A percentile compares a stretch with the other conserved stretches of the same genome.
Evolutionary conservation across 2,113 vertebrate species (phyloP).

Genomic region (Ondatra zibethicus): DNA sequence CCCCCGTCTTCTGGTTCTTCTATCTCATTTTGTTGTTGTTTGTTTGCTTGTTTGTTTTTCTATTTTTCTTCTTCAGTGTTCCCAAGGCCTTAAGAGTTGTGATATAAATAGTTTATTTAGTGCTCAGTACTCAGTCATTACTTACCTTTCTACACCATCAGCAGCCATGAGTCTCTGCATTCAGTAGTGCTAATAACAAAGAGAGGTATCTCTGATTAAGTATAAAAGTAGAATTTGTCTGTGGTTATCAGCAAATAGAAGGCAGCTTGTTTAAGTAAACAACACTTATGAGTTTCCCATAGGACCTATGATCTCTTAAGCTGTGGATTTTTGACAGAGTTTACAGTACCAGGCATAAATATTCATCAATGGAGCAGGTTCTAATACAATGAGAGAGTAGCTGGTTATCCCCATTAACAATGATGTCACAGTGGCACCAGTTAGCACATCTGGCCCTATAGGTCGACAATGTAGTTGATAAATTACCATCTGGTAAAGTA

Average conservation of each 20-base stretch:
- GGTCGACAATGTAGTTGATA: neutral
- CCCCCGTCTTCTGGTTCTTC: neutral
- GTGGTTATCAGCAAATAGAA: neutral
- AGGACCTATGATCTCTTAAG: neutral
- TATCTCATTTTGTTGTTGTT: neutral
- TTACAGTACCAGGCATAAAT: neutral
- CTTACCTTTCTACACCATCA: neutral
- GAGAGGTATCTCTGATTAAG: neutral
- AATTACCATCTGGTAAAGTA: neutral
- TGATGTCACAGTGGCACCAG: neutral
- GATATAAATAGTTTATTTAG: neutral
- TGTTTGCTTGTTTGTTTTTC: neutral
- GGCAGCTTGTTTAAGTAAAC: neutral
- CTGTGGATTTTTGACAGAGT: neutral
- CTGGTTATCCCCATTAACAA: neutral
- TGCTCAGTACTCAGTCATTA: neutral
- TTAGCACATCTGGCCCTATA: neutral
- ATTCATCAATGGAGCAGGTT: neutral
- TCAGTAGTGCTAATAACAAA: neutral
- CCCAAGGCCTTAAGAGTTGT: neutral
- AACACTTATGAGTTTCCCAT: neutral
- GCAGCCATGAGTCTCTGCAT: neutral
- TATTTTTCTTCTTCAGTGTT: neutral
- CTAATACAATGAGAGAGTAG: neutral
- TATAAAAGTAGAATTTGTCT: neutral